These are phyloP conservation scores for Bostrychus sinensis DNA, from an alignment of 2,113 vertebrate genomes.

Conservation along the genomic window DNA sequence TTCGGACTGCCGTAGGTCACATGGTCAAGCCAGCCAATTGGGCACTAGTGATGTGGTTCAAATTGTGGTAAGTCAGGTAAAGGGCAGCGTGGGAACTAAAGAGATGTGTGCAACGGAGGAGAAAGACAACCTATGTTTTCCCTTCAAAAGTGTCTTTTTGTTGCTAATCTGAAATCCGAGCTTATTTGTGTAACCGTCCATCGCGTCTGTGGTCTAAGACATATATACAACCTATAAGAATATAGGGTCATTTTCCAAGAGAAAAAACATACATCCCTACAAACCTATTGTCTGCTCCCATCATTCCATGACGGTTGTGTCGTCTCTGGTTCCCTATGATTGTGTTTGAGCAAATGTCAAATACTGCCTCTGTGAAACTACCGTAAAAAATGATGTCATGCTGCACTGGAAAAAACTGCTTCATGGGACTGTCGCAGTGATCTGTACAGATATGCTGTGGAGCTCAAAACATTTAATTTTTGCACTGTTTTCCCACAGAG, in stretches of 20 bases:
- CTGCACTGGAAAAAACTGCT: slow-evolving; percentile 20
- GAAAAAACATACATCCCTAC: slow-evolving; percentile 14
- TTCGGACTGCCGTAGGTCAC: slow-evolving; percentile 68
- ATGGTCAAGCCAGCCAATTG: slow-evolving; percentile 74
- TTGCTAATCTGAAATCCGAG: slow-evolving; percentile 20
- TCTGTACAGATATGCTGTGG: slow-evolving; percentile 12
- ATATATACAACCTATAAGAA: slow-evolving; percentile 25
- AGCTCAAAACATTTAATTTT: neutral
- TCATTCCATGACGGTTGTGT: slow-evolving; percentile 13
- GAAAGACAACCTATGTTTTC: slow-evolving; percentile 22
- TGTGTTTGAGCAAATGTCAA: slow-evolving; percentile 13
- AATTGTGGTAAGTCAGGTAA: slow-evolving; percentile 80
- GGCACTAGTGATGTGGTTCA: slow-evolving; percentile 76
- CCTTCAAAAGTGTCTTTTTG: slow-evolving; percentile 36
- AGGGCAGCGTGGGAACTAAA: slow-evolving; percentile 74
- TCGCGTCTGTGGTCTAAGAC: slow-evolving; percentile 36
- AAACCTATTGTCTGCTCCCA: slow-evolving; percentile 24
- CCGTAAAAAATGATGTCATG: slow-evolving; percentile 7
- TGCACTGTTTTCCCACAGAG: slow-evolving; percentile 28
- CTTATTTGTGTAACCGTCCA: slow-evolving; percentile 21
- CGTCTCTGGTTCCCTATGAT: slow-evolving; percentile 20
- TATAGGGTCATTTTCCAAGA: neutral
- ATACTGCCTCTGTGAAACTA: slow-evolving; percentile 20
- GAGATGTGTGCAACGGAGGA: slow-evolving; percentile 31
- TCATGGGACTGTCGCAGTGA: slow-evolving; percentile 13